Evolutionary conservation across 2,888 invertebrate genomes (phyloP).

Genomic region (Sclerodermus sp.): DNA sequence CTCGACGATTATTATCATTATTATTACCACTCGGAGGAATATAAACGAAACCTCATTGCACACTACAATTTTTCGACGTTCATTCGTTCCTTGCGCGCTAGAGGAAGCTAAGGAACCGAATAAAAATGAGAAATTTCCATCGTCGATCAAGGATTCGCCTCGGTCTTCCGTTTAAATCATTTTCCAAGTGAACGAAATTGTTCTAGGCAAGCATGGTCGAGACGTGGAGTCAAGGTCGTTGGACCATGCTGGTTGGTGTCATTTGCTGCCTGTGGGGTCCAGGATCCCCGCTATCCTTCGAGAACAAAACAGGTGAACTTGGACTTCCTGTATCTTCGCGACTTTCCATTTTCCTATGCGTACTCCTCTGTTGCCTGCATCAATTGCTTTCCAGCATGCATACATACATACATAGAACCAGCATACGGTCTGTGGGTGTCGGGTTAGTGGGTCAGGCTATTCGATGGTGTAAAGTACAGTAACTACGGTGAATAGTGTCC

Average conservation of each 20-base stretch:
- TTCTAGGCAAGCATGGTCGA: slow-evolving; percentile 28
- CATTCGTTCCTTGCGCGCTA: too few species aligned
- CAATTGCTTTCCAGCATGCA: too few species aligned
- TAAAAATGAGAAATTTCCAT: too few species aligned
- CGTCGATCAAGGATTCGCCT: too few species aligned
- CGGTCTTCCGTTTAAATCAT: too few species aligned
- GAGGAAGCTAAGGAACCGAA: too few species aligned
- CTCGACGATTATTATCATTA: slow-evolving; percentile 4
- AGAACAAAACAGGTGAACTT: slow-evolving; percentile 32
- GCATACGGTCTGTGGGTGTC: slow-evolving; percentile 16
- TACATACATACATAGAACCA: too few species aligned
- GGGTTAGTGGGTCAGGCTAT: slow-evolving; percentile 42
- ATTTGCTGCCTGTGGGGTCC: slow-evolving; percentile 24
- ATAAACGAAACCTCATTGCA: not conserved
- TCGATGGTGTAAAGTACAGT: slow-evolving; percentile 19
- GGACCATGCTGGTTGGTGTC: slow-evolving; percentile 26
- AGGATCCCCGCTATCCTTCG: slow-evolving; percentile 24
- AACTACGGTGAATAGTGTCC: too few species aligned
- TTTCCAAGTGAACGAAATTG: too few species aligned
- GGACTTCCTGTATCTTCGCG: not conserved
- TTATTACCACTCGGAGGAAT: not conserved
- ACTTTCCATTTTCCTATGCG: too few species aligned
- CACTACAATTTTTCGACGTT: too few species aligned
- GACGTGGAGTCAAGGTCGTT: slow-evolving; percentile 20
- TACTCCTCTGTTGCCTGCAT: too few species aligned